Conservation (phyloP, 2,888 invertebrate species). For the Lasioglossum villosulum region DNA sequence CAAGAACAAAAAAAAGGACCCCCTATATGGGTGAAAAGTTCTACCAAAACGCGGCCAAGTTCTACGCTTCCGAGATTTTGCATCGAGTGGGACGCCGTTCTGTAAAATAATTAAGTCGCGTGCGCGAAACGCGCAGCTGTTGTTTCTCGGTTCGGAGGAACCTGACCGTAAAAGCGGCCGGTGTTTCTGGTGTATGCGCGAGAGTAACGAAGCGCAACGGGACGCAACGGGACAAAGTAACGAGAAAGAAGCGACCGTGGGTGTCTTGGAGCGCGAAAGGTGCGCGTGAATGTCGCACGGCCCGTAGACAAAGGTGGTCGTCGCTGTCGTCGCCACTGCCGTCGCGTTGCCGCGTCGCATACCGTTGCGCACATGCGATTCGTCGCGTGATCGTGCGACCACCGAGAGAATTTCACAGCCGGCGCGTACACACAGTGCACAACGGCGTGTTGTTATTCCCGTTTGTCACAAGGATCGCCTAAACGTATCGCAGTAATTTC, state of each 20-base stretch:
- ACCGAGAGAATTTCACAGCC: conserved; percentile 33
- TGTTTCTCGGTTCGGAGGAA: conserved; percentile 13
- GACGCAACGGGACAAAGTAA: conserved; percentile 54
- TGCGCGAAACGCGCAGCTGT: conserved; percentile 16
- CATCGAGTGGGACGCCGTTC: neutral
- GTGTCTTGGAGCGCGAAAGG: conserved; percentile 22
- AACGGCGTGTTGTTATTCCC: conserved; percentile 30
- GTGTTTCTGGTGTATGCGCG: conserved; percentile 23
- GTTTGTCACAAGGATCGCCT: conserved; percentile 44
- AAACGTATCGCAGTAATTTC: conserved; percentile 49
- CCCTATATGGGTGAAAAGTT: neutral
- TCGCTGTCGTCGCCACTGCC: neutral
- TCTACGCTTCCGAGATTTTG: neutral
- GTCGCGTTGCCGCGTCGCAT: neutral
- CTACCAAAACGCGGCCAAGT: neutral
- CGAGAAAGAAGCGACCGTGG: conserved; percentile 41
- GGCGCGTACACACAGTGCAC: conserved; percentile 9
- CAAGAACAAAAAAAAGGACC: too few relatives aligned
- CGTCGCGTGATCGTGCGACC: conserved; percentile 32
- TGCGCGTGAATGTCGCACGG: conserved; percentile 23
- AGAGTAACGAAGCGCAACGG: conserved; percentile 48
- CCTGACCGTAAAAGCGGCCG: conserved; percentile 47
- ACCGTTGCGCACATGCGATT: conserved; percentile 5
- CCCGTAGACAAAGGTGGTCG: conserved; percentile 21
- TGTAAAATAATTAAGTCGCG: conserved; percentile 29